Evolutionary conservation across 2,888 invertebrate genomes (phyloP).

Genomic region (Metopia argyrocephala): DNA sequence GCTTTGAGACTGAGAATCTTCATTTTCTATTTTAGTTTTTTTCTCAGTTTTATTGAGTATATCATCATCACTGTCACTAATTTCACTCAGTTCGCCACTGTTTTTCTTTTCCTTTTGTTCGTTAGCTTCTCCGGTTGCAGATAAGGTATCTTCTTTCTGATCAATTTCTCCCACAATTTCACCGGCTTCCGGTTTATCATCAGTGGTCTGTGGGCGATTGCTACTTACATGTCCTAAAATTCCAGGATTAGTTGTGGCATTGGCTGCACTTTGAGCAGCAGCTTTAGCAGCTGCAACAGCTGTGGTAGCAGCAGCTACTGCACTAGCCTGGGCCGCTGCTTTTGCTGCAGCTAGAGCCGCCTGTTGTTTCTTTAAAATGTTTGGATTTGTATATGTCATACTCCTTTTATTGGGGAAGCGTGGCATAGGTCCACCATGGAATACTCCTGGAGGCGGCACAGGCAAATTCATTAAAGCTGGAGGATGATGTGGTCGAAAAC

Average conservation of each 20-base stretch:
- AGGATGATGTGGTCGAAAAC: conserved; percentile 73
- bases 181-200: conserved; percentile 65
- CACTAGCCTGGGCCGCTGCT: conserved; percentile 74
- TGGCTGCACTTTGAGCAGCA: conserved; percentile 73
- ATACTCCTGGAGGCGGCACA: conserved; percentile 69
- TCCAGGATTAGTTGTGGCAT: conserved; percentile 74
- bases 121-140: neutral
- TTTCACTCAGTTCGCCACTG: conserved; percentile 86
- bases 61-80: conserved; percentile 93
- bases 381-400: conserved; percentile 75
- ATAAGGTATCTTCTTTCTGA: conserved; percentile 32
- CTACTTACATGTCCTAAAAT: conserved; percentile 69
- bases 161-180: conserved; percentile 65
- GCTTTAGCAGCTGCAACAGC: conserved; percentile 76
- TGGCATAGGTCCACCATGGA: conserved; percentile 66
- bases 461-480: conserved; percentile 76
- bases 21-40: conserved; percentile 68
- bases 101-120: conserved; percentile 68
- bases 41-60: conserved; percentile 88
- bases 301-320: conserved; percentile 75
- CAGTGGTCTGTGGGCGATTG: conserved; percentile 59
- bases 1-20: conserved; percentile 58
- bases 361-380: conserved; percentile 73
- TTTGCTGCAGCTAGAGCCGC: conserved; percentile 67
- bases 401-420: conserved; percentile 75